phyloP scores from a whole-genome alignment of 2,797 vertebrate genomes.

The Pangasius krempfi region DNA sequence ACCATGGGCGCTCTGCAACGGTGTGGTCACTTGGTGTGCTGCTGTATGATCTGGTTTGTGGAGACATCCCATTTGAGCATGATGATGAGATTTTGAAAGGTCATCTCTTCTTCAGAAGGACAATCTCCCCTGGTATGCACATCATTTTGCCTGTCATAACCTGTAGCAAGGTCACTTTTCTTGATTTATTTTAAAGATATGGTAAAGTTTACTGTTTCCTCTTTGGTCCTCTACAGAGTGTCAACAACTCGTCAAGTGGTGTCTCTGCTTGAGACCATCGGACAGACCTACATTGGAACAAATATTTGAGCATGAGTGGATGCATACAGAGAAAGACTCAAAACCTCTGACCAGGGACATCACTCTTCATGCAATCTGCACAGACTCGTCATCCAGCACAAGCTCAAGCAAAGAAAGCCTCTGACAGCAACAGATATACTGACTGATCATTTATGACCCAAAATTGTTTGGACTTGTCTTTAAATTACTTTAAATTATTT shows the following conservation, averaged over 20 bases:
- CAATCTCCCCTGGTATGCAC: constrained; percentile 86
- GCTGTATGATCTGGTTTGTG: constrained; percentile 96
- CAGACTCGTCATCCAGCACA: constrained; percentile 87
- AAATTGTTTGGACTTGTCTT: constrained; percentile 63
- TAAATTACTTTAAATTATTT: background rate
- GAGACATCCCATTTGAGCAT: constrained; percentile 97
- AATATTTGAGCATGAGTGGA: constrained; percentile 94
- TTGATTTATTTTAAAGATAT: background rate
- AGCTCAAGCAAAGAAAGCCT: constrained; percentile 96
- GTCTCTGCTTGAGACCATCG: constrained; percentile 92
- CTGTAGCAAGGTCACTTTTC: background rate
- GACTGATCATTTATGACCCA: constrained; percentile 16
- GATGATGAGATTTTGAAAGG: constrained; percentile 95
- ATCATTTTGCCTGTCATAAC: background rate
- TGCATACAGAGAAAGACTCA: constrained; percentile 81
- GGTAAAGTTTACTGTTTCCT: background rate
- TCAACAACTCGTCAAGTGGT: constrained; percentile 97
- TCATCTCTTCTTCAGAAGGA: constrained; percentile 90
- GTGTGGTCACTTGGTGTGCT: constrained; percentile 97
- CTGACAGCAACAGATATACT: constrained; percentile 69
- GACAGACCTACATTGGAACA: constrained; percentile 96
- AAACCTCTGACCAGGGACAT: constrained; percentile 83
- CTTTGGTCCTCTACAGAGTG: constrained; percentile 78
- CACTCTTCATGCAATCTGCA: constrained; percentile 86
- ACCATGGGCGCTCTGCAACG: constrained; percentile 94